Percentiles rank a stretch among this genome's conserved stretches.
These are phyloP conservation scores for Triplophysa yarkandensis DNA, from an alignment of 2,797 vertebrate species.

Conservation along the genomic window DNA sequence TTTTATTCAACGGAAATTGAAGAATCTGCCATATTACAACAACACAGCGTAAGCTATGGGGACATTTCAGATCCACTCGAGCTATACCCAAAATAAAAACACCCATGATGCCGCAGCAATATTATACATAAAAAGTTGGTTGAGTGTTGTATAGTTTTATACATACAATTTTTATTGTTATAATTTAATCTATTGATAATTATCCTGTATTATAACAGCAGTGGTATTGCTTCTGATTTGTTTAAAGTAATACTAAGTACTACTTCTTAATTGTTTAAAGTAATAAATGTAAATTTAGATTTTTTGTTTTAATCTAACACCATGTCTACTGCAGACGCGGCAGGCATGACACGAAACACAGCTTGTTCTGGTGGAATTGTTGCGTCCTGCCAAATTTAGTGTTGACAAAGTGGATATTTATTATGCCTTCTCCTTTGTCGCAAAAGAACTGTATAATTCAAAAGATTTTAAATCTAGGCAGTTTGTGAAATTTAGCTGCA, in stretches of 20 bases:
- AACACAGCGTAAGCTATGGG: neutral
- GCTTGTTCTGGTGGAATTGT: no score
- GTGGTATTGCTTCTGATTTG: neutral
- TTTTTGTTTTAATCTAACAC: no score
- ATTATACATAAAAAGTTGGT: neutral
- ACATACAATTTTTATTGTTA: neutral
- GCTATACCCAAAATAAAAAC: neutral
- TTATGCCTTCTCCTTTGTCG: no score
- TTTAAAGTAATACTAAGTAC: no score
- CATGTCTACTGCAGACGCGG: no score
- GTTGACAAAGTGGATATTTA: no score
- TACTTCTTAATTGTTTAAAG: neutral
- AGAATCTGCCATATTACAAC: neutral
- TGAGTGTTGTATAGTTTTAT: neutral
- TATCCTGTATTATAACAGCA: neutral
- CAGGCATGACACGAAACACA: no score
- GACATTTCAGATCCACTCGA: neutral
- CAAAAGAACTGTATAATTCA: no score
- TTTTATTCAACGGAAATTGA: neutral
- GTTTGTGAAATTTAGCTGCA: no score
- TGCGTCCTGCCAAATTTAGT: no score
- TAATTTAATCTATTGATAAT: neutral
- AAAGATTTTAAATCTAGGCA: no score
- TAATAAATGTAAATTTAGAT: no score
- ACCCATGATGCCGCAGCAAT: neutral